phyloP scores from a whole-genome alignment of 2,113 vertebrate genomes.

The Riparia riparia region DNA sequence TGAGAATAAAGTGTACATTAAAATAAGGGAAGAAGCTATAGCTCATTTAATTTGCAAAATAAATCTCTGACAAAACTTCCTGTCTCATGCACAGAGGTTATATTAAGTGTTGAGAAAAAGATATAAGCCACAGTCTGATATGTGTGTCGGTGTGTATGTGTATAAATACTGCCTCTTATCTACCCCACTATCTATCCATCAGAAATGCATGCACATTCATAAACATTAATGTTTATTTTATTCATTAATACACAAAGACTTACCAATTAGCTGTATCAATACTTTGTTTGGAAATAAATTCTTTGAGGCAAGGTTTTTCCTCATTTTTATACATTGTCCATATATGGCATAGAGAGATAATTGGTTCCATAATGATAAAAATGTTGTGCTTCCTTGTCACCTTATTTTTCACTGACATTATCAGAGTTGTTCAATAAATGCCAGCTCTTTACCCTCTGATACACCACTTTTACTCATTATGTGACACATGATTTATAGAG shows the following conservation, averaged over 20 bases:
- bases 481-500: not conserved
- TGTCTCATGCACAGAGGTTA: not conserved
- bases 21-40: constrained; percentile 56
- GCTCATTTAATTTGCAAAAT: constrained; percentile 70
- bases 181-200: not conserved
- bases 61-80: constrained; percentile 55
- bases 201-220: not conserved
- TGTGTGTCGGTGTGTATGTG: not conserved
- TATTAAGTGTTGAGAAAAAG: constrained; percentile 30
- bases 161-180: not conserved
- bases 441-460: not conserved
- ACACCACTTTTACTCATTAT: not conserved
- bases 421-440: not conserved
- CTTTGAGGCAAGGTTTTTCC: not conserved
- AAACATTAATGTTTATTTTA: not conserved
- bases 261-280: not conserved
- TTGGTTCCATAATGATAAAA: not conserved
- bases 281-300: not conserved
- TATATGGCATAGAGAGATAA: not conserved
- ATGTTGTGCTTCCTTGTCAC: not conserved
- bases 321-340: not conserved
- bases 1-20: constrained; percentile 75
- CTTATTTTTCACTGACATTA: not conserved
- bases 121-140: not conserved
- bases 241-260: not conserved